Conservation (phyloP, 1,140 invertebrate genomes). For the Diachasmimorpha longicaudata region DNA sequence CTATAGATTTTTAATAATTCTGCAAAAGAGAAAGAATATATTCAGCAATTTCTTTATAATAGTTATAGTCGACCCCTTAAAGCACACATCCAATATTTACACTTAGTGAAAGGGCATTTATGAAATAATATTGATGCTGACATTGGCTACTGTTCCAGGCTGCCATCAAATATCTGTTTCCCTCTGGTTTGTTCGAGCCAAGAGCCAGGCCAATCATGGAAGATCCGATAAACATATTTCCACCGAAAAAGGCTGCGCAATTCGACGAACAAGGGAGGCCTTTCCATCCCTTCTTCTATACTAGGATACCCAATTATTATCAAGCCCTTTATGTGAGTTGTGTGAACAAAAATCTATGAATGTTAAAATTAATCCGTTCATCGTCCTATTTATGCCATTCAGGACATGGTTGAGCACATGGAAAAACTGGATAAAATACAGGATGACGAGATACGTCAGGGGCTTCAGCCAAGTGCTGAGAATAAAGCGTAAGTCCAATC, state of each 20-base stretch:
- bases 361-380: too few species aligned
- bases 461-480: constrained; percentile 66
- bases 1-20: not conserved
- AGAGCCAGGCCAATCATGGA: constrained; percentile 86
- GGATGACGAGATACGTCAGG: constrained; percentile 70
- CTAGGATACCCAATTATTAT: constrained; percentile 82
- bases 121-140: not conserved
- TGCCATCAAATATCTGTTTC: constrained; percentile 90
- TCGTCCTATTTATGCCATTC: constrained; percentile 19
- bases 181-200: constrained; percentile 85
- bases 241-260: constrained; percentile 84
- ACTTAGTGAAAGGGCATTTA: too few species aligned
- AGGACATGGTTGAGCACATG: constrained; percentile 71
- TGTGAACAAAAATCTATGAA: too few species aligned
- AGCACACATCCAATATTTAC: too few species aligned
- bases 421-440: constrained; percentile 73
- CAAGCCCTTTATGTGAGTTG: constrained; percentile 77
- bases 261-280: constrained; percentile 90
- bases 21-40: not conserved
- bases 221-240: constrained; percentile 84
- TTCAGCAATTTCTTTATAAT: not conserved
- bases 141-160: constrained; percentile 64
- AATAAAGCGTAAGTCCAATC: constrained; percentile 65
- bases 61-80: too few species aligned
- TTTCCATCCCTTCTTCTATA: constrained; percentile 90